Base-by-base conservation (phyloP, 2,888 invertebrate genomes). In the Diarsia brunnea region DNA sequence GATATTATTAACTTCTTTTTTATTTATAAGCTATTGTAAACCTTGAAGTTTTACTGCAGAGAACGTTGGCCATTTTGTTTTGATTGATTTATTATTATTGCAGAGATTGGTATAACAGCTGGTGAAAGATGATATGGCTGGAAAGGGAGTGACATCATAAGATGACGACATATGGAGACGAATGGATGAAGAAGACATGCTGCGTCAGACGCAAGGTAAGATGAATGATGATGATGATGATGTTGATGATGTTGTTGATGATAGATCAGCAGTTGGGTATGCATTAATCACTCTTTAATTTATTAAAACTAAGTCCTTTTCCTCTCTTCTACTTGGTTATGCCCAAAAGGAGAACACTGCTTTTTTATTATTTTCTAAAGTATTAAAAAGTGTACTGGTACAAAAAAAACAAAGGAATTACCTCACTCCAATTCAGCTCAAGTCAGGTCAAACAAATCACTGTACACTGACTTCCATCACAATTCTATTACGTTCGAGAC, bases 11-110 rank as follows among this genome's bases (percentile, higher is more conserved):
- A 77, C 3, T 38, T 51, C 31, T 61, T 65, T 74, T 51, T 63
- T 68, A 61, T 77, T 61, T 61, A 53, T 61, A 76, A 19, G 38
- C 24, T 14, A 68, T 77, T n/a, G 24, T 21, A 61, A 49, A 38
- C 38, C 51, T 68, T 76, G 45, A 21, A 27, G 27, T 45, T 75
- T 51, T 51, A 60, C 31, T 61, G 75, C 67, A 31, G 67, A 61
- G 19, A 31, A 75, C 14, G 24, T 67, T 38, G 21, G 53, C 24
- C 60, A 77, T 69, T 68, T 61, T 47, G 61, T 47, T 72, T 55
- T 31, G 45, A 47, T 47, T 14, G 51, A 53, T 77, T 68, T 45
- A 51, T 27, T 49, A 27, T 43, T 21, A 49, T 60, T 8, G 16
- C n/a, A 24, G 16, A 16, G 2, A 67, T 24, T 51, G 2, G 14